Percentiles rank a stretch among this genome's conserved stretches.
phyloP scores from a whole-genome alignment of 2,888 invertebrate genomes.

The Hecatera dysodea region DNA sequence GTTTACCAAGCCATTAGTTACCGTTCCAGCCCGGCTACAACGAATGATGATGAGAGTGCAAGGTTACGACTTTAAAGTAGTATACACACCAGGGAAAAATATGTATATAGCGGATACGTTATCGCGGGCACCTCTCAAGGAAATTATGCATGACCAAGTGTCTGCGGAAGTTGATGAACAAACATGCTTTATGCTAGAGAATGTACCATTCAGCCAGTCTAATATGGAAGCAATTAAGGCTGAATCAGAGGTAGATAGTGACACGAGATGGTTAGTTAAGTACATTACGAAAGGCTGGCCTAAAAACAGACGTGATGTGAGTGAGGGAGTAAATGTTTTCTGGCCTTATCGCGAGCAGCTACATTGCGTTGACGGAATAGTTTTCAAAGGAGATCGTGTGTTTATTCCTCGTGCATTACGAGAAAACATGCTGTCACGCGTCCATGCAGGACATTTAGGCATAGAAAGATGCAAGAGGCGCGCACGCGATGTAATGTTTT shows the following conservation, averaged over 20 bases:
- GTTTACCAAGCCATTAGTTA: too few relatives aligned
- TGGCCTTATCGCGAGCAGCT: not conserved
- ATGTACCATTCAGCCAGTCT: conserved; percentile 45
- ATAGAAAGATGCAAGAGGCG: conserved; percentile 65
- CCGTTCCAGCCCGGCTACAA: too few relatives aligned
- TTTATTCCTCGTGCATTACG: conserved; percentile 59
- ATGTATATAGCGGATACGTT: too few relatives aligned
- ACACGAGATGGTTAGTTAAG: conserved; percentile 36
- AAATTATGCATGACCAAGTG: conserved; percentile 41
- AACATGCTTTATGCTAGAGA: conserved; percentile 47
- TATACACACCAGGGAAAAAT: too few relatives aligned
- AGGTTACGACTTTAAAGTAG: too few relatives aligned
- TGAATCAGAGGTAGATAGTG: conserved; percentile 35
- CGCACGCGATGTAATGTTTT: conserved; percentile 67
- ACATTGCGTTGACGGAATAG: not conserved
- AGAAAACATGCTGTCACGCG: conserved; percentile 52
- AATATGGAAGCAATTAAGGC: conserved; percentile 29
- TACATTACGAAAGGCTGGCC: conserved; percentile 46
- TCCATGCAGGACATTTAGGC: conserved; percentile 68
- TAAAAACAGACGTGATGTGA: too few relatives aligned
- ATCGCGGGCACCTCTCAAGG: not conserved
- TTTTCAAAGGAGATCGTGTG: conserved; percentile 45
- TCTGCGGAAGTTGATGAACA: conserved; percentile 42
- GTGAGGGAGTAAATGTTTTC: not conserved
- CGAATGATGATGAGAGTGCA: too few relatives aligned